Conservation (phyloP, 92 coral and sea anemone genomes). For the Scolanthus callimorphus region DNA sequence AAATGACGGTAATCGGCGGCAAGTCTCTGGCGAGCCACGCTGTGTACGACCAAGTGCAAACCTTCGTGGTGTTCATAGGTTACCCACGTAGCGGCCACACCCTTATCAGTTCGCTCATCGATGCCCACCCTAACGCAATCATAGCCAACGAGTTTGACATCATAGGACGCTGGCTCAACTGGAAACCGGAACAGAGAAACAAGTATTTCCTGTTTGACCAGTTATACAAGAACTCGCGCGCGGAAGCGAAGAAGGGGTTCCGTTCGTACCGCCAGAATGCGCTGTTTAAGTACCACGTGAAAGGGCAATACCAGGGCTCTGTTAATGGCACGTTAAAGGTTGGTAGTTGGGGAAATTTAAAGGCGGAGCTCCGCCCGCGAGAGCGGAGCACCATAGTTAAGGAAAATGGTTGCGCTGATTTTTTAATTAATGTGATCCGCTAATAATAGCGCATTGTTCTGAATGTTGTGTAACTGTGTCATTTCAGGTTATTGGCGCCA, state of each 20-base stretch:
- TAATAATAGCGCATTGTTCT: too few relatives aligned
- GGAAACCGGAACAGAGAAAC: conserved; percentile 66
- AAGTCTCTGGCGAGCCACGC: background rate
- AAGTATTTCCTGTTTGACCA: conserved; percentile 84
- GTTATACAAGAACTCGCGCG: conserved; percentile 69
- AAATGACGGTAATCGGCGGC: background rate
- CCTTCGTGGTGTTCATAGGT: conserved; percentile 79
- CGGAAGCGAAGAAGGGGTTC: conserved; percentile 51
- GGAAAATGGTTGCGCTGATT: too few relatives aligned
- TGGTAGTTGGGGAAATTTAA: conserved; percentile 56
- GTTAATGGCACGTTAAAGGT: conserved; percentile 61
- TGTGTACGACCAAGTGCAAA: conserved; percentile 60
- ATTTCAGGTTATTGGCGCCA: conserved; percentile 92
- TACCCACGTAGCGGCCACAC: conserved; percentile 96
- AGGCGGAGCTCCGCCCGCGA: too few relatives aligned
- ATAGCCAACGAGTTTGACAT: conserved; percentile 91
- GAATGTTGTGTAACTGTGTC: too few relatives aligned
- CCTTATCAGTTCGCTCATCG: conserved; percentile 86
- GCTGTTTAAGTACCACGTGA: conserved; percentile 60
- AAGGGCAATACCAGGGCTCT: conserved; percentile 84
- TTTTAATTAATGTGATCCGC: too few relatives aligned
- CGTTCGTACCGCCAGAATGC: conserved; percentile 26
- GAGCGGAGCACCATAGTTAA: too few relatives aligned
- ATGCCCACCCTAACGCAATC: conserved; percentile 91
- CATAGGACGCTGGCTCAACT: conserved; percentile 66